Evolutionary conservation across 2,113 vertebrate genomes (phyloP).

Genomic region (Anas platyrhynchos): DNA sequence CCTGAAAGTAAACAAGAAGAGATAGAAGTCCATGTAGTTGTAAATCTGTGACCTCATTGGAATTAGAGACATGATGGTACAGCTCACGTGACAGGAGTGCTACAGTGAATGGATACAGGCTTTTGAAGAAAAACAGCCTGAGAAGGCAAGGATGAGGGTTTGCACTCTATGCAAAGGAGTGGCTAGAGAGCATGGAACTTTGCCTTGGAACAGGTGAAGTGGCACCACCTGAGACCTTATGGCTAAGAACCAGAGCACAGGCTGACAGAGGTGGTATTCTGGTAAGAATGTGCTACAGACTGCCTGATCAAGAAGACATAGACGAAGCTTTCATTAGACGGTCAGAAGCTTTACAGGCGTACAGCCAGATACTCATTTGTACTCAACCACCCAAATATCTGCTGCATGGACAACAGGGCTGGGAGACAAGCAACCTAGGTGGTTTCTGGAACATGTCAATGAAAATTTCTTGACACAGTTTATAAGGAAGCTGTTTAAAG

Average conservation of each 20-base stretch:
- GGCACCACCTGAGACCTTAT: neutral
- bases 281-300: neutral
- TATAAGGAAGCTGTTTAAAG: neutral
- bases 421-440: neutral
- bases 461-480: neutral
- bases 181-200: neutral
- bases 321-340: neutral
- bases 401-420: neutral
- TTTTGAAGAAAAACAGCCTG: slow-evolving; percentile 51
- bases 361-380: neutral
- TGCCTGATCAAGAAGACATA: neutral
- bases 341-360: neutral
- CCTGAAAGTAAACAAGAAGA: neutral
- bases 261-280: neutral
- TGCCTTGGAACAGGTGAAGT: neutral
- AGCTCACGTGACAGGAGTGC: neutral
- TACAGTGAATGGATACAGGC: neutral
- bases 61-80: neutral
- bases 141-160: neutral
- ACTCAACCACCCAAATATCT: neutral
- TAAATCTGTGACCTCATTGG: neutral
- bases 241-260: neutral
- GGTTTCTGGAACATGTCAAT: neutral
- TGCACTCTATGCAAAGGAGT: neutral
- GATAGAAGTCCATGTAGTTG: neutral